Evolutionary conservation across 2,113 vertebrate species (phyloP).

Genomic region (Lasiurus cinereus): DNA sequence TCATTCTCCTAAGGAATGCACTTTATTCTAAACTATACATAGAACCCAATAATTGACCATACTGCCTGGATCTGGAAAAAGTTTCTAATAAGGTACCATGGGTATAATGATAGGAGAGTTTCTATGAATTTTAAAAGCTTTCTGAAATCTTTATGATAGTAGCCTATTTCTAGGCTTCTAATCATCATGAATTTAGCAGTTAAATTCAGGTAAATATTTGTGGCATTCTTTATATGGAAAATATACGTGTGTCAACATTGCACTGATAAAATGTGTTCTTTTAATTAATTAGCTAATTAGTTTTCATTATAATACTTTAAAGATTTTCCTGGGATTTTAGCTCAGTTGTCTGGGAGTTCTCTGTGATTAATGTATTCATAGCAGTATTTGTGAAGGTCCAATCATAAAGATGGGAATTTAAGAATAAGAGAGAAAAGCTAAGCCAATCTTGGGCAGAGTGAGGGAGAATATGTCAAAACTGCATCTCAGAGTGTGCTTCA

Average conservation of each 20-base stretch:
- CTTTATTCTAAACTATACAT: background rate
- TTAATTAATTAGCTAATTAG: background rate
- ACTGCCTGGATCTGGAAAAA: background rate
- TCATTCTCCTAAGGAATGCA: background rate
- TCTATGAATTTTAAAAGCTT: slow-evolving; percentile 56
- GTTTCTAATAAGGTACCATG: background rate
- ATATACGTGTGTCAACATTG: background rate
- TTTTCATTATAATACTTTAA: slow-evolving; percentile 18
- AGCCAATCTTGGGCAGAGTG: background rate
- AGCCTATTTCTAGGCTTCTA: slow-evolving; percentile 21
- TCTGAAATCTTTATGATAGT: slow-evolving; percentile 26
- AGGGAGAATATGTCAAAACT: background rate
- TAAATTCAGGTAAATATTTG: background rate
- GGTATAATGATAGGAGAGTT: slow-evolving; percentile 1
- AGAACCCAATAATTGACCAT: background rate
- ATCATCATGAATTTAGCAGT: slow-evolving; percentile 16
- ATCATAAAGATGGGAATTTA: background rate
- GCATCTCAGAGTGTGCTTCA: background rate
- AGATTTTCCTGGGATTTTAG: background rate
- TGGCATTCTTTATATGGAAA: background rate
- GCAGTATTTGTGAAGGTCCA: background rate
- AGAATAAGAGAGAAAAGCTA: background rate
- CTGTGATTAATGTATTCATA: background rate
- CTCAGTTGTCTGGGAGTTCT: background rate
- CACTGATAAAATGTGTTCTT: background rate